Evolutionary conservation across 2,113 vertebrate species (phyloP).

Genomic region (Equus przewalskii): DNA sequence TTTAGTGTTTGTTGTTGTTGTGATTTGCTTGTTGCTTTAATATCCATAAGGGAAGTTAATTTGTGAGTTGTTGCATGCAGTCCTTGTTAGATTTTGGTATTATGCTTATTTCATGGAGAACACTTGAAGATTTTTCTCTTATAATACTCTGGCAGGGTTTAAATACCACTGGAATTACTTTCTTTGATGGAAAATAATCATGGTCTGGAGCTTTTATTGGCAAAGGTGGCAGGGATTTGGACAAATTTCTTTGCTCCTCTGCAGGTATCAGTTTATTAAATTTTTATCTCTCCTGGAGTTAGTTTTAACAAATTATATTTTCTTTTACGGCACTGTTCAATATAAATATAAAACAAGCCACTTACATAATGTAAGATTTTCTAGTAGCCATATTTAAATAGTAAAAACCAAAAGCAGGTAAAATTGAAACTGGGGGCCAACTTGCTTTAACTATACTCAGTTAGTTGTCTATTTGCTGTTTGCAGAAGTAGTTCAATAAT

Average conservation of each 20-base stretch:
- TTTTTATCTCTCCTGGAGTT: neutral
- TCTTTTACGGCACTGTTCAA: neutral
- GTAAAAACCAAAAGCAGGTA: neutral
- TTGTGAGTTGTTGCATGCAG: neutral
- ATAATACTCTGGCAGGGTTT: neutral
- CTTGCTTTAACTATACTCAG: too few relatives aligned
- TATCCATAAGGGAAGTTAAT: neutral
- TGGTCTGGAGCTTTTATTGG: neutral
- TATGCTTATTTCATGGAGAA: neutral
- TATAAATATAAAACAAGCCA: neutral
- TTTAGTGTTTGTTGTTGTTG: neutral
- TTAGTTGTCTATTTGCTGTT: too few relatives aligned
- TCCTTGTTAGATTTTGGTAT: neutral
- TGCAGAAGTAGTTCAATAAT: too few relatives aligned
- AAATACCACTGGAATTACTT: neutral
- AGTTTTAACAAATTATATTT: neutral
- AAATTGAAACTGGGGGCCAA: neutral
- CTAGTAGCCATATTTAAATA: neutral
- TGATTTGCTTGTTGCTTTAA: neutral
- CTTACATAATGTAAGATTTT: neutral
- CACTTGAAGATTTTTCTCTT: neutral
- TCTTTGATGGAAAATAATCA: neutral
- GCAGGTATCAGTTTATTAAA: neutral
- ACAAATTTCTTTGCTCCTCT: neutral
- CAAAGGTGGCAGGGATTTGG: neutral